Evolutionary conservation across 2,113 vertebrate species (phyloP), one percentile per base, ranked within the genome.

Genomic region (Coryphaenoides rupestris): DNA sequence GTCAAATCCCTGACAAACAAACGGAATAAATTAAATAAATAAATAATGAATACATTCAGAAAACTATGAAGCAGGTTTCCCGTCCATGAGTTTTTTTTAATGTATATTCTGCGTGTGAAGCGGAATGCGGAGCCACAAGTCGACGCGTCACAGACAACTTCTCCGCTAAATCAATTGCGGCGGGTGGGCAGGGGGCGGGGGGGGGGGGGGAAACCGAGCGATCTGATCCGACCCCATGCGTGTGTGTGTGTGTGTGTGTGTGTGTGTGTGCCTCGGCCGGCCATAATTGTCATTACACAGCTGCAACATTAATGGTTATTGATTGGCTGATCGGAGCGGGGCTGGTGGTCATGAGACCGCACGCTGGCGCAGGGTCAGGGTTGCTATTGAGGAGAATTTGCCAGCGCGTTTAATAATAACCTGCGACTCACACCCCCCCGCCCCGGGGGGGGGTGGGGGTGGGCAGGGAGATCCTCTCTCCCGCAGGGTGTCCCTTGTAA

Each of bases 331-430:
- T 66, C 66, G 73, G 66, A 63, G 67, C 24, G 58, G 33, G 55
- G 66, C 23, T 70, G 60, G 40, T 21, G 66, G 72, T 84, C 81
- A 84, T 69, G n/a, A 81, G 86, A 83, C 70, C 19, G 54, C 63
- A 50, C 46, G 4, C 67, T 78, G 57, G 69, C 57, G 57, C 55
- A 76, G 63, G 47, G 15, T 50, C 47, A 50, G 47, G 47, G 15
- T n/a, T 5, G 3, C 17, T 17, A 50, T 50, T 4, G 40, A 45
- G 47, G 47, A 13, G 47, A 15, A 70, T 21, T 23, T 47, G 62
- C 66, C 68, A 55, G 17, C 50, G 59, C 19, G 59, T 21, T 65
- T 28, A n/a, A n/a, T 68, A 12, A 49, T 49, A 15, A 49, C 47
- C 14, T 49, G 14, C 28, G 1, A 33, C 28, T 33, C 28, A 33